A percentile compares a stretch with the other conserved stretches of the same genome.
These are phyloP conservation scores for Eidolon dupreanum DNA, from an alignment of 2,797 vertebrate species.

Conservation along the genomic window DNA sequence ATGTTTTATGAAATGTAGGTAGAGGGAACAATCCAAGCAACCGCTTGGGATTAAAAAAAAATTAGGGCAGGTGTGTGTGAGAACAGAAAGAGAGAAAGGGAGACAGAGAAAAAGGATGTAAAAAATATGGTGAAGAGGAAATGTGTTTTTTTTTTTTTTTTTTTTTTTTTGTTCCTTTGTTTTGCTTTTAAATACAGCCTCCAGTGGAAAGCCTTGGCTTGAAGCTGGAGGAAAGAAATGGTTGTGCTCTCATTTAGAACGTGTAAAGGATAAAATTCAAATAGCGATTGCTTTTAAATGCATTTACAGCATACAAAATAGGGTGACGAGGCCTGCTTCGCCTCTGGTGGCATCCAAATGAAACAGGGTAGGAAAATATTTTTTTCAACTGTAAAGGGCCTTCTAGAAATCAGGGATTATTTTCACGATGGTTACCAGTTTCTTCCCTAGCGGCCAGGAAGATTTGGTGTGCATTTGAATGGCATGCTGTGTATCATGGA, in stretches of 20 bases:
- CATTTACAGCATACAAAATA: conserved; percentile 6
- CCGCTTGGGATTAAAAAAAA: neutral
- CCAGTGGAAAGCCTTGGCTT: neutral
- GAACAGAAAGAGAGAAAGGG: neutral
- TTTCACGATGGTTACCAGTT: neutral
- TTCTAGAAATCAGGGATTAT: neutral
- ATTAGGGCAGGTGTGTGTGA: neutral
- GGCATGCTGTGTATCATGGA: neutral
- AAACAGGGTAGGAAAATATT: neutral
- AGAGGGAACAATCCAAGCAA: neutral
- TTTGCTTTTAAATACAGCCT: conserved; percentile 30
- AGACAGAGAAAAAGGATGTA: neutral
- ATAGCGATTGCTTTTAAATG: conserved; percentile 2
- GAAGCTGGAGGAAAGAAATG: neutral
- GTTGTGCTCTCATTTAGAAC: neutral
- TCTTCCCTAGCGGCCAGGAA: neutral
- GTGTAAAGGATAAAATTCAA: conserved; percentile 50
- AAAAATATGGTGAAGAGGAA: neutral
- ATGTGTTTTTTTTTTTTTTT: neutral
- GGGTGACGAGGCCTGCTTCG: neutral
- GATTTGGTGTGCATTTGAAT: neutral
- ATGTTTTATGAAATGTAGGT: neutral
- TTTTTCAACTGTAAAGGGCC: neutral
- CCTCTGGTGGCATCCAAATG: conserved; percentile 21
- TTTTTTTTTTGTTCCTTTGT: conserved; percentile 22